Base-by-base conservation (phyloP, 2,113 vertebrate species). In the Regulus satrapa region DNA sequence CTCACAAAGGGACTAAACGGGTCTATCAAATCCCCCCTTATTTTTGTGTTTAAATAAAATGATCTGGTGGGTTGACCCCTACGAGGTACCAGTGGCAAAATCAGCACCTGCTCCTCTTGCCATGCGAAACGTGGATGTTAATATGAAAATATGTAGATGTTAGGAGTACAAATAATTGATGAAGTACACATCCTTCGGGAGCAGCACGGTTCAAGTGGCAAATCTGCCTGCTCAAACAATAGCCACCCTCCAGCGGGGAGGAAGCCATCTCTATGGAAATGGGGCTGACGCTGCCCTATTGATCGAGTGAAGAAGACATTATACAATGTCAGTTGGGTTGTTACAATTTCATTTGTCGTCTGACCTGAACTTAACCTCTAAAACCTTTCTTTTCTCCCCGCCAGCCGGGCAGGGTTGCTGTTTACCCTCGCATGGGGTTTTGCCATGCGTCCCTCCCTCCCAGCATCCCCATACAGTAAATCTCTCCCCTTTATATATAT, bases 191-290 rank as follows among this genome's bases (percentile, higher is more conserved):
- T 98, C 98, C 98, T 97, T 96, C 28, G 98, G 98, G 98, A 98
- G 96, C 94, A 97, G n/a, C 93, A 91, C 95, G 94, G 97, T 98
- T 98, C 98, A 98, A 98, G 98, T 98, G 98, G 98, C 97, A 98
- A 98, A 98, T 98, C 98, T 97, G 96, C 96, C 97, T 97, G 96
- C 95, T 97, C 97, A 97, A 98, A 98, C 98, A 98, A 98, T 98
- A 97, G 97, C 86, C 97, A 97, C 98, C 98, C 97, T 98, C 97
- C 96, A 95, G 98, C 96, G 93, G 97, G 95, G 96, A 98, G 98
- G 97, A 97, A 97, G 97, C 98, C 98, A 98, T 98, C 98, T 98
- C 98, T 98, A 98, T 98, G 98, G 98, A 97, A 98, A 98, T 98
- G 92, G 97, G 97, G 96, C 97, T 96, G 97, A 97, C 97, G 97